Conservation (phyloP, 2,113 vertebrate genomes). For the Bostrychus sinensis region DNA sequence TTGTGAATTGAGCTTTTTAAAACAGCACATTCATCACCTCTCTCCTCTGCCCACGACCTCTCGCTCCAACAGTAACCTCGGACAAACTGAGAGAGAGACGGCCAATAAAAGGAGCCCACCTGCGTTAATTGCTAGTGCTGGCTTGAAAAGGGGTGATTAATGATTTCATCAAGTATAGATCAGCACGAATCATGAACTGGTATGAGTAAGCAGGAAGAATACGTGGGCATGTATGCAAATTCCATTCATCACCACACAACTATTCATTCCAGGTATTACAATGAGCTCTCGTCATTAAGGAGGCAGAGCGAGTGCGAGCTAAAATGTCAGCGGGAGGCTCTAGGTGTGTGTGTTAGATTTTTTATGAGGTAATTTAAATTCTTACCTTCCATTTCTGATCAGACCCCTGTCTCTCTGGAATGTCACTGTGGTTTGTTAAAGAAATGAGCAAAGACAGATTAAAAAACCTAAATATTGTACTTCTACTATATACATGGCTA, state of each 20-base stretch:
- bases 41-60: conserved; percentile 50
- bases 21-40: conserved; percentile 67
- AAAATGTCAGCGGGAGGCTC: conserved; percentile 29
- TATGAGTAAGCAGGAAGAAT: conserved; percentile 30
- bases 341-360: conserved; percentile 1
- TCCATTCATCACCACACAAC: conserved; percentile 35
- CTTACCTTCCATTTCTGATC: conserved; percentile 95
- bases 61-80: conserved; percentile 36
- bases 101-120: conserved; percentile 56
- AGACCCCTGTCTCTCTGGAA: conserved; percentile 96
- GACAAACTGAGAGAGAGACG: conserved; percentile 31
- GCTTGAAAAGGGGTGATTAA: conserved; percentile 70
- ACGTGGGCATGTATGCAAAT: conserved; percentile 52
- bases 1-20: conserved; percentile 32
- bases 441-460: conserved; percentile 20
- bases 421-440: conserved; percentile 81
- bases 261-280: conserved; percentile 38
- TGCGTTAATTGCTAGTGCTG: conserved; percentile 63
- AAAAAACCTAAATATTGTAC: conserved; percentile 6
- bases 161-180: conserved; percentile 69
- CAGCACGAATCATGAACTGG: conserved; percentile 44
- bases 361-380: conserved; percentile 26
- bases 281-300: conserved; percentile 27
- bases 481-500: not conserved
- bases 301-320: not conserved